Conservation (phyloP, 2,797 vertebrate genomes). For the Dendrocincla fuliginosa region DNA sequence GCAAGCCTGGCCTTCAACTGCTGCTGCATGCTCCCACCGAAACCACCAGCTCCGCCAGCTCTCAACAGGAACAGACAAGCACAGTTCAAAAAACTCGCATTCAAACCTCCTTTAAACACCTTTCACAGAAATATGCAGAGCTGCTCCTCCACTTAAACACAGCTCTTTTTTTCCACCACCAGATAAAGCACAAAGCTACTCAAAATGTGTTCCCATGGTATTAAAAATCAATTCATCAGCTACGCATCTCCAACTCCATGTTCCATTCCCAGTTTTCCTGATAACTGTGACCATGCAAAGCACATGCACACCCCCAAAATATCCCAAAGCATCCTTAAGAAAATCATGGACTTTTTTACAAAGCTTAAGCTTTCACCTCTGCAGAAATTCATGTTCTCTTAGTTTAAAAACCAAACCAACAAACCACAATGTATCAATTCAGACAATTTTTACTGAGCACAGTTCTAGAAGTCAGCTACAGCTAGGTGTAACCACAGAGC, state of each 20-base stretch:
- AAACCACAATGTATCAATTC: background rate
- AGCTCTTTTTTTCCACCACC: accelerated
- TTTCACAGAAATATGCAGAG: background rate
- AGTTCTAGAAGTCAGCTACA: background rate
- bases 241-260: background rate
- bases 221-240: background rate
- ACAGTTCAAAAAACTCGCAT: background rate
- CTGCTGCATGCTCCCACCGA: accelerated
- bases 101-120: background rate
- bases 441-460: background rate
- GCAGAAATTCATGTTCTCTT: background rate
- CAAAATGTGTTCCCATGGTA: background rate
- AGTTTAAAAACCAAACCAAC: background rate
- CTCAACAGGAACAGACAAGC: background rate
- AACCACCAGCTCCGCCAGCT: background rate
- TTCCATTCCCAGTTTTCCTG: background rate
- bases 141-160: background rate
- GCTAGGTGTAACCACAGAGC: background rate
- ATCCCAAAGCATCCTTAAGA: background rate
- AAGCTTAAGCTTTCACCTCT: background rate
- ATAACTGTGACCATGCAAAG: background rate
- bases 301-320: background rate
- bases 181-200: background rate
- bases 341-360: background rate
- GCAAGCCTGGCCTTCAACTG: background rate